Conservation (phyloP, 2,888 invertebrate species). For the Sicus ferrugineus region DNA sequence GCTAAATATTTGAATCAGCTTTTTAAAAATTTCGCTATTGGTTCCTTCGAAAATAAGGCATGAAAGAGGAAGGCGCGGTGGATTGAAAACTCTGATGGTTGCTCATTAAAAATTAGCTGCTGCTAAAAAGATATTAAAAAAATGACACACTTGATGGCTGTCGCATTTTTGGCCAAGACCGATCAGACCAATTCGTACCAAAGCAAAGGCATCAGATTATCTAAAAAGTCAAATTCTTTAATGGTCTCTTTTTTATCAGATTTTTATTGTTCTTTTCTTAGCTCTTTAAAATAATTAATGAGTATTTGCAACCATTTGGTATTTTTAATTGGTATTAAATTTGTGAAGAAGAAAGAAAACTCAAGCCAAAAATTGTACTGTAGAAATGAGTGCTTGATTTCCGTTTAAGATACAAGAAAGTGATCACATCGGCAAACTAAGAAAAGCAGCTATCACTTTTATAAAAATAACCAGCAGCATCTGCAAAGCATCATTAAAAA, state of each 20-base stretch:
- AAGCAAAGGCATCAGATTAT: background rate
- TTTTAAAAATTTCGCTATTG: too few relatives aligned
- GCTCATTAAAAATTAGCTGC: background rate
- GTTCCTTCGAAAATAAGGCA: too few relatives aligned
- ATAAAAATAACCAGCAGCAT: background rate
- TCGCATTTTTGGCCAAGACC: background rate
- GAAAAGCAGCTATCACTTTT: background rate
- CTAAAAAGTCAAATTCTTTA: background rate
- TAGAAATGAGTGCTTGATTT: constrained; percentile 9
- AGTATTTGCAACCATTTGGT: constrained; percentile 26
- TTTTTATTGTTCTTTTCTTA: constrained; percentile 6
- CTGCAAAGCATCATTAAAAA: background rate
- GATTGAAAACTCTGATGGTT: too few relatives aligned
- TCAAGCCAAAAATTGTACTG: background rate
- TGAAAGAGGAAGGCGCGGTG: too few relatives aligned
- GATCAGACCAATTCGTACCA: background rate
- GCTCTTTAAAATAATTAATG: constrained; percentile 23
- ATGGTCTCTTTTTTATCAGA: background rate
- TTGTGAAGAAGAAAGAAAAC: background rate
- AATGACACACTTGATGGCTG: background rate
- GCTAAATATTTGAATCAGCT: too few relatives aligned
- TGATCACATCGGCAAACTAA: background rate
- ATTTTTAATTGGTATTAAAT: constrained; percentile 19
- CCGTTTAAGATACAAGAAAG: background rate
- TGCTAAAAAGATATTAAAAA: background rate